Conservation (phyloP, 2,797 vertebrate species). For the Adrianichthys oophorus region DNA sequence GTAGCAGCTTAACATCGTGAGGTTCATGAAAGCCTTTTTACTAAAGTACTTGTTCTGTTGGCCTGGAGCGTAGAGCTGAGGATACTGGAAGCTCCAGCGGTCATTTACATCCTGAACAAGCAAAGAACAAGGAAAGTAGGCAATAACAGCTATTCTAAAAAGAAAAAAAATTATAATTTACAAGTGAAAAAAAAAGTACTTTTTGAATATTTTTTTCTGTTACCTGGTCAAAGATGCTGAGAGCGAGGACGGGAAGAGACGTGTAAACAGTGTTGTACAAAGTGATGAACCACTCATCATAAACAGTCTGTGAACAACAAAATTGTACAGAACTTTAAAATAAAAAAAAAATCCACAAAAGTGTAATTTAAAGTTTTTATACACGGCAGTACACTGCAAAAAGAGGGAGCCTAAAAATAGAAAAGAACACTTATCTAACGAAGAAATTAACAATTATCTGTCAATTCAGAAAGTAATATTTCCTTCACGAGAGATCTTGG, state of each 20-base stretch:
- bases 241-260: slow-evolving; percentile 87
- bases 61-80: slow-evolving; percentile 89
- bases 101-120: slow-evolving; percentile 89
- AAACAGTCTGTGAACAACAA: slow-evolving; percentile 81
- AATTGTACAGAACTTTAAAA: background rate
- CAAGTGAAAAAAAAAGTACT: no score
- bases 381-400: no score
- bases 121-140: background rate
- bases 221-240: slow-evolving; percentile 97
- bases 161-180: no score
- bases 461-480: no score
- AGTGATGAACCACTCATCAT: slow-evolving; percentile 94
- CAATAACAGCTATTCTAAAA: no score
- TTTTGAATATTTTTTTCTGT: background rate
- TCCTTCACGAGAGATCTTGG: no score
- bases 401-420: no score
- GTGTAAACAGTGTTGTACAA: slow-evolving; percentile 93
- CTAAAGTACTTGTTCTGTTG: slow-evolving; percentile 90
- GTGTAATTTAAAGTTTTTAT: no score
- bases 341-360: no score
- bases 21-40: slow-evolving; percentile 83
- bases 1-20: slow-evolving; percentile 87
- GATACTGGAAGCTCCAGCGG: slow-evolving; percentile 88
- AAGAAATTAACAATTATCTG: no score
- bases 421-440: no score